Base-by-base conservation (phyloP, 2,113 vertebrate genomes). In the Probosciger aterrimus region DNA sequence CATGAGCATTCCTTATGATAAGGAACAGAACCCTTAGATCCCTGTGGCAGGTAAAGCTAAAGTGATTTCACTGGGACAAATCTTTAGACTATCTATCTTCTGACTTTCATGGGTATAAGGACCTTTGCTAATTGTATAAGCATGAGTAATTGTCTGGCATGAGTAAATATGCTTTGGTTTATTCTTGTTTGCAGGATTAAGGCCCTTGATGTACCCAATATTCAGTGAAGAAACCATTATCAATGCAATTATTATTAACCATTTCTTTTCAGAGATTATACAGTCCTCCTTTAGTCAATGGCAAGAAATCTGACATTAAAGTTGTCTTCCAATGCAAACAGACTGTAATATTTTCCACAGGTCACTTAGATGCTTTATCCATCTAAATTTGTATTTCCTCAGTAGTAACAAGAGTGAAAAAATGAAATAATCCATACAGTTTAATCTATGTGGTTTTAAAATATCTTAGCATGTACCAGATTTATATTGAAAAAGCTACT, bases 391-490 rank as follows among this genome's bases (percentile, higher is more conserved):
- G 14, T 65, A 67, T 50, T 73, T 95, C 11, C 18, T 53, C 50
- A 18, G 24, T 59, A 83, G 24, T 35, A 85, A 80, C 33, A 70
- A 71, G 28, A 76, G 23, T 24, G 41, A 68, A 87, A 91, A 82
- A 94, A 83, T 63, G 2, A 22, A 81, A 46, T 55, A 75, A 78
- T 30, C 16, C 20, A 30, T 35, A 57, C 0, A 1, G 15, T 69
- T 88, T 91, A 76, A 89, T 80, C 28, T 57, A 20, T 39, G 30
- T 65, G 8, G 31, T 84, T 90, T 94, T 33, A 67, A 92, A 95
- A 97, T 96, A 94, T 95, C 74, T 92, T 93, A 83, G 68, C 60
- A 88, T 95, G 95, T 94, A 93, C 62, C 88, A 94, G 94, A 94
- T 96, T 97, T 97, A 92, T 95, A 53, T 91, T 64, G 50, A 90